Conservation (phyloP, 1,140 invertebrate species). For the Aleiodes sp. region DNA sequence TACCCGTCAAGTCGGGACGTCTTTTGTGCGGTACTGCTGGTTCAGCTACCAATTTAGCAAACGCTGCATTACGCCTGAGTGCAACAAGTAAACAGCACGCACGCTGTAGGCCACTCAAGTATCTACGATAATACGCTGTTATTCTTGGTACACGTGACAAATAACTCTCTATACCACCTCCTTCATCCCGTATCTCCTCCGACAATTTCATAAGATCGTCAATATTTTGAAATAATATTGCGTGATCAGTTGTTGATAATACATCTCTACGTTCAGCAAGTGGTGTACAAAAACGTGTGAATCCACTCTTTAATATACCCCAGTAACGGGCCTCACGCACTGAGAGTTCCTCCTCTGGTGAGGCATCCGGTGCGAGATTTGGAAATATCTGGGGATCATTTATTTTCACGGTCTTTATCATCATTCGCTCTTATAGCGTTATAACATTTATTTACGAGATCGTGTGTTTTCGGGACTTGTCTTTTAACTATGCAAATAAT, state of each 20-base stretch:
- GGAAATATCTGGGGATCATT: slow-evolving; percentile 53
- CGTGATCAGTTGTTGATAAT: slow-evolving; percentile 77
- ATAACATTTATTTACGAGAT: too few species aligned
- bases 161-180: slow-evolving; percentile 79
- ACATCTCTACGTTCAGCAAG: slow-evolving; percentile 78
- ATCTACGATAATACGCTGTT: slow-evolving; percentile 79
- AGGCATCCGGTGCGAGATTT: slow-evolving; percentile 66
- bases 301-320: slow-evolving; percentile 77
- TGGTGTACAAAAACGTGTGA: slow-evolving; percentile 77
- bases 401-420: neutral
- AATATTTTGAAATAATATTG: slow-evolving; percentile 82
- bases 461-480: too few species aligned
- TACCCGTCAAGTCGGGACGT: slow-evolving; percentile 82
- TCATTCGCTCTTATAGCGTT: neutral
- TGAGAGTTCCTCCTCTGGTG: slow-evolving; percentile 69
- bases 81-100: slow-evolving; percentile 81
- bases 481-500: too few species aligned
- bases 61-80: slow-evolving; percentile 69
- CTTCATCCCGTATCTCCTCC: slow-evolving; percentile 81
- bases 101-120: slow-evolving; percentile 82
- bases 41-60: slow-evolving; percentile 78
- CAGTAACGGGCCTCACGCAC: slow-evolving; percentile 79
- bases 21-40: slow-evolving; percentile 78
- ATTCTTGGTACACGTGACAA: slow-evolving; percentile 76
- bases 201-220: slow-evolving; percentile 82